Evolutionary conservation across 2,797 vertebrate genomes (phyloP), one percentile per base, ranked within the genome.

Genomic region (Lemur catta): DNA sequence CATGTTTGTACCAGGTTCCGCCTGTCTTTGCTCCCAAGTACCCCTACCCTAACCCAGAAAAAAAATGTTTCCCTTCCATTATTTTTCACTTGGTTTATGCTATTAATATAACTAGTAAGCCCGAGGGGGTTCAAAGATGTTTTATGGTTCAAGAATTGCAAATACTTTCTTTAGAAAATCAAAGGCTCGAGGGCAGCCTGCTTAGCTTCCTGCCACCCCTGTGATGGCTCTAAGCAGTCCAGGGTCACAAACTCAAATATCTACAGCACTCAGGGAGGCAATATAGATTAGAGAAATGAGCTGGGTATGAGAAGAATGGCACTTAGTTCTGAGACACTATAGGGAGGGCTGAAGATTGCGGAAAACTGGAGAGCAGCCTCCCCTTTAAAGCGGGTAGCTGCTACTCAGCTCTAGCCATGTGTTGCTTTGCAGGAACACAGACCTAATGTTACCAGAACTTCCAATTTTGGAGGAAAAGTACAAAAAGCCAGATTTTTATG

Each of bases 401-500:
- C 52, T 17, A 1, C 50, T 84, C 75, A 33, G 55, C 48, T 92
- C 76, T 30, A 41, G 46, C 59, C 57, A 15, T 12, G 28, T 15
- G 75, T 30, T 57, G 14, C 79, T 75, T 76, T 63, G n/a, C 22
- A 46, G 59, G 2, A 91, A 69, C 52, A 81, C 50, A 95, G 50
- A 55, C 33, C 48, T 82, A 69, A 93, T 6, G 85, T 57, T 80
- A 50, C 30, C 48, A 92, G 74, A 82, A 69, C 43, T 95, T 75
- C 84, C 52, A 13, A 15, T 65, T 95, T 96, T 61, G 86, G 50
- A 87, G 78, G 52, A 95, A 26, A 92, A 57, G 41, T 28, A 65
- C n/a, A 74, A 86, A 94, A 72, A 69, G 26, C 41, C 79, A 95
- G 90, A 95, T 78, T 96, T 94, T 81, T 69, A 65, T 41, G 48